Evolutionary conservation across 2,888 invertebrate species (phyloP), one percentile per base, ranked within the genome.

Genomic region (Hetaerina titia): DNA sequence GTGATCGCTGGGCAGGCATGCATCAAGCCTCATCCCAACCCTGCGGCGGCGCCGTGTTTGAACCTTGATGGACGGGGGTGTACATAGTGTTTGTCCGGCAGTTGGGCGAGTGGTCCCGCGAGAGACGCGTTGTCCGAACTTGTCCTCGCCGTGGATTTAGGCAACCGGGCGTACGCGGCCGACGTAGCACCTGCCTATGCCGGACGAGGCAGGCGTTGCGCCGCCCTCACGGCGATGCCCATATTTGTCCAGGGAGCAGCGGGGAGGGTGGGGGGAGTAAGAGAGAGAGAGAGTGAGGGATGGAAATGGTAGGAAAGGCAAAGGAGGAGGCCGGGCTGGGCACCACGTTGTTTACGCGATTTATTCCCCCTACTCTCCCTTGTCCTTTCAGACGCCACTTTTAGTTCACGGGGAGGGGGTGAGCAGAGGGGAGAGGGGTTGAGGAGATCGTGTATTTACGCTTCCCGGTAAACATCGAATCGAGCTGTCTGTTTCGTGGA

Each of bases 81-180:
- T 45, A 45, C 45, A 4, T 45, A 45, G 1, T 4, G 45, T 45
- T 45, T 45, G 45, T 45, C 4, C 45, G 45, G 45, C 45, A 45
- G 45, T 45, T 45, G 45, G 45, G 1, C 45, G 45, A 45, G 45
- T 45, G 4, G 45, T 45, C 45, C 45, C 45, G 45, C 45, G 45
- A 45, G 45, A 45, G 45, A 4, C 45, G 45, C 45, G 45, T 45
- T 4, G 45, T 45, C 45, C 45, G 45, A 1, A 45, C 69, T 69
- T 22, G 31, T 31, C 92, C 64, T 8, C 92, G 56, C 92, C 92
- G 92, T 92, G 92, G 56, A 92, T 92, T 45, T 63, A 92, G 92
- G 74, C 92, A 92, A 92, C 69, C 19, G 69, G 69, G 25, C 22
- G 45, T 2, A 56, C 92, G 13, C 92, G 45, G 60, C n/a, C 90